Evolutionary conservation across 2,888 invertebrate species (phyloP).

Genomic region (Synanthedon andrenaeformis): DNA sequence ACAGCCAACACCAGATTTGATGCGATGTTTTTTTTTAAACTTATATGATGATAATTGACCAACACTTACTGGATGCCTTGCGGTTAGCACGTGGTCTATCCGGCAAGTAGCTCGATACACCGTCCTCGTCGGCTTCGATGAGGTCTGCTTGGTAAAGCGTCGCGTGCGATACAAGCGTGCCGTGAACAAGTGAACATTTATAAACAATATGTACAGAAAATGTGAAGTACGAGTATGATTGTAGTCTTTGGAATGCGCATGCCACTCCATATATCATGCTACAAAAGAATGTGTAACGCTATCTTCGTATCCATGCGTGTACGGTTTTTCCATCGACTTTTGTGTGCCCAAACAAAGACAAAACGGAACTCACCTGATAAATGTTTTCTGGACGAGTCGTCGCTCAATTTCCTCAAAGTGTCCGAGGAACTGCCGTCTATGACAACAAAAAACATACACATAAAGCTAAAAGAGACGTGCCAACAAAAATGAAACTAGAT

Average conservation of each 20-base stretch:
- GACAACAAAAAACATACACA: slow-evolving; percentile 61
- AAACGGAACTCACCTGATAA: slow-evolving; percentile 55
- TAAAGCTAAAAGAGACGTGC: slow-evolving; percentile 62
- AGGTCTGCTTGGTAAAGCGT: slow-evolving; percentile 57
- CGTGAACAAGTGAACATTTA: slow-evolving; percentile 25
- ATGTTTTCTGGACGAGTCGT: slow-evolving; percentile 67
- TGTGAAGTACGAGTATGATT: slow-evolving; percentile 21
- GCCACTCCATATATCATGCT: slow-evolving; percentile 41
- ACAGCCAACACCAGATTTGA: background rate
- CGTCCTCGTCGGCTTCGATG: slow-evolving; percentile 71
- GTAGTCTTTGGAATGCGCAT: slow-evolving; percentile 20
- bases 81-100: slow-evolving; percentile 57
- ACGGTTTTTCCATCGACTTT: slow-evolving; percentile 10
- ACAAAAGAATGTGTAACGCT: slow-evolving; percentile 6
- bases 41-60: background rate
- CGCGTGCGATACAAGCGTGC: slow-evolving; percentile 27
- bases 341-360: slow-evolving; percentile 6
- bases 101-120: slow-evolving; percentile 56
- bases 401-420: slow-evolving; percentile 60
- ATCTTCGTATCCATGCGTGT: slow-evolving; percentile 28
- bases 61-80: slow-evolving; percentile 71
- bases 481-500: slow-evolving; percentile 25
- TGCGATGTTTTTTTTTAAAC: too few relatives aligned
- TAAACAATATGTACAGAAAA: slow-evolving; percentile 13
- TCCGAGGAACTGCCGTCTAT: slow-evolving; percentile 66